Evolutionary conservation across 2,113 vertebrate species (phyloP).

Genomic region (Butastur rufipennis): DNA sequence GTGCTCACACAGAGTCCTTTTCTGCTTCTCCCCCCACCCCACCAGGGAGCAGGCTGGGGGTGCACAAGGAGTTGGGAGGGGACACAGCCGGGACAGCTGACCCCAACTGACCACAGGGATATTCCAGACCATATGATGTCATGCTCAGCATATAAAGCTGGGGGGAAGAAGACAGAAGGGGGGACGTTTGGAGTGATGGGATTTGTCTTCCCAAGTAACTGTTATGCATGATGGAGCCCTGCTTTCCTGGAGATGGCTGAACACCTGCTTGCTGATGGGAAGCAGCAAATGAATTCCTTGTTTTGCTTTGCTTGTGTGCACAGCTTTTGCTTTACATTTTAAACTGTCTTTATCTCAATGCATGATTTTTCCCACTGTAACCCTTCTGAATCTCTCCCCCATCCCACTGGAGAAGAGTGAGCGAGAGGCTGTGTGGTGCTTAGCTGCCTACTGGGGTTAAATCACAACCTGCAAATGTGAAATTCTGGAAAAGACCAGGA

Average conservation of each 20-base stretch:
- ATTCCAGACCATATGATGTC: not conserved
- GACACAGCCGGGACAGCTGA: not conserved
- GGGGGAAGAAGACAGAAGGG: not conserved
- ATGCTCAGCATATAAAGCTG: not conserved
- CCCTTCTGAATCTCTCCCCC: not conserved
- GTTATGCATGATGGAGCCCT: fast-evolving
- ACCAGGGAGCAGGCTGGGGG: fast-evolving
- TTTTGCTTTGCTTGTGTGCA: not conserved
- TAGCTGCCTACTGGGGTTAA: not conserved
- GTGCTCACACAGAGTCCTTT: not conserved
- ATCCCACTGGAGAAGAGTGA: not conserved
- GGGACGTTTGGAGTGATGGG: fast-evolving
- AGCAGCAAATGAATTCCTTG: not conserved
- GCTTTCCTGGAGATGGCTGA: not conserved
- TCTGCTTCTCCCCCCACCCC: not conserved
- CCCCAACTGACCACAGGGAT: not conserved
- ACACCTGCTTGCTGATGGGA: fast-evolving
- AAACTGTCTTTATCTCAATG: not conserved
- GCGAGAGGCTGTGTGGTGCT: not conserved
- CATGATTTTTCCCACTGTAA: not conserved
- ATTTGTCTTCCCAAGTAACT: not conserved
- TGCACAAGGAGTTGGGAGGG: fast-evolving
- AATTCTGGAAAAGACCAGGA: not conserved
- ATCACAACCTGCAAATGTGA: not conserved
- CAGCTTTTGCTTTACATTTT: not conserved